These are phyloP conservation scores for Microctenopoma stevenorrisi DNA, from an alignment of 2,797 vertebrate genomes.

Conservation along the genomic window DNA sequence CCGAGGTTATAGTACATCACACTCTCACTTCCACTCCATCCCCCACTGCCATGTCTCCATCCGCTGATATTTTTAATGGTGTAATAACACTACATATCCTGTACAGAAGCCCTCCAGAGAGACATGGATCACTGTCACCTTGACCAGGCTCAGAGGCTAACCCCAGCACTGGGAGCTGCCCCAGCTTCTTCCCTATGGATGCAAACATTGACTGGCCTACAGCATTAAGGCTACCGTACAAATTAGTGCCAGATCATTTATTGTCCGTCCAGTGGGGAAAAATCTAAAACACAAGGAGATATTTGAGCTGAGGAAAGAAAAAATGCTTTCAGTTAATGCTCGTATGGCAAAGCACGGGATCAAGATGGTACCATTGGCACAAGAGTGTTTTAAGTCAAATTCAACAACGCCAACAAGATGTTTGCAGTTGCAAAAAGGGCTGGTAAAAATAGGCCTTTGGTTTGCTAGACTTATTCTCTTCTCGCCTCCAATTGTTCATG, in stretches of 20 bases:
- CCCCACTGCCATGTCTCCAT: slow-evolving; percentile 29
- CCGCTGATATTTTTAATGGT: slow-evolving; percentile 52
- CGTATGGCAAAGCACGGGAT: background rate
- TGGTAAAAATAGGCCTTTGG: background rate
- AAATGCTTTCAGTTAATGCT: background rate
- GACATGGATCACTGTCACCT: slow-evolving; percentile 74
- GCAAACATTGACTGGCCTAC: slow-evolving; percentile 29
- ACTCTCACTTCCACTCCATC: slow-evolving; percentile 21
- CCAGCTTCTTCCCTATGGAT: slow-evolving; percentile 42
- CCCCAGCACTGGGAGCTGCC: slow-evolving; percentile 47
- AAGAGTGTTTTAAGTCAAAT: background rate
- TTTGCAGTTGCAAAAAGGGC: background rate
- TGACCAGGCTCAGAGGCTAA: slow-evolving; percentile 65
- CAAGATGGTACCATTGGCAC: background rate
- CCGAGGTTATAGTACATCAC: slow-evolving; percentile 35
- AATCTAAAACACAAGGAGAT: slow-evolving; percentile 21
- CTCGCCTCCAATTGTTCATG: no score
- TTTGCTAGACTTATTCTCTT: no score
- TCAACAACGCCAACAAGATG: background rate
- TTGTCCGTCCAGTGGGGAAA: slow-evolving; percentile 18
- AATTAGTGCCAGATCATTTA: slow-evolving; percentile 48
- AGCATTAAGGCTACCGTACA: slow-evolving; percentile 38
- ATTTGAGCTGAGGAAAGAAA: slow-evolving; percentile 9
- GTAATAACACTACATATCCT: slow-evolving; percentile 54
- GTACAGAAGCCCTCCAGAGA: slow-evolving; percentile 57